Conservation (phyloP, 2,888 invertebrate species). For the Agrotis segetum region DNA sequence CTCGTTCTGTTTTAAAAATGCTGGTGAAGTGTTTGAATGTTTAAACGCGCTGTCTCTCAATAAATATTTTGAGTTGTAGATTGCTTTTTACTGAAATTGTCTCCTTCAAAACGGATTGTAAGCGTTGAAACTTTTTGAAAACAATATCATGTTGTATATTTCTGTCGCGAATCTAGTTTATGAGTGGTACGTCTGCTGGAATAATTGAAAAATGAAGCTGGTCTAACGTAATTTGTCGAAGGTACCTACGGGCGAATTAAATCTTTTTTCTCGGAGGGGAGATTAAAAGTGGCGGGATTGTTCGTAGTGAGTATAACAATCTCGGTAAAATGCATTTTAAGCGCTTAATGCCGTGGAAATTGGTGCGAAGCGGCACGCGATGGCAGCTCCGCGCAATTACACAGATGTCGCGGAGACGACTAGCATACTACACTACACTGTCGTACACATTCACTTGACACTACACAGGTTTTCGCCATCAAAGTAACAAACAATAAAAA, state of each 20-base stretch:
- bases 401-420: constrained; percentile 80
- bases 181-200: neutral
- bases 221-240: constrained; percentile 29
- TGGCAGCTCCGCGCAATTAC: constrained; percentile 83
- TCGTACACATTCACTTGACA: constrained; percentile 16
- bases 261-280: constrained; percentile 68
- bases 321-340: constrained; percentile 86
- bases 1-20: constrained; percentile 51
- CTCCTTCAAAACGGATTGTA: constrained; percentile 48
- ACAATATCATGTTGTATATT: constrained; percentile 21
- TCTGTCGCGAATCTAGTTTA: neutral
- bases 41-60: constrained; percentile 42
- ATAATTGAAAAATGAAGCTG: constrained; percentile 46
- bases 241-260: constrained; percentile 59
- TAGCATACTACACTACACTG: constrained; percentile 61
- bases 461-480: neutral
- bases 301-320: constrained; percentile 80
- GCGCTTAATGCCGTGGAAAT: constrained; percentile 86
- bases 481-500: too few species aligned
- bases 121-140: constrained; percentile 28
- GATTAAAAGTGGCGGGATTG: constrained; percentile 78
- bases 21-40: constrained; percentile 47
- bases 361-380: constrained; percentile 81
- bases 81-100: constrained; percentile 59
- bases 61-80: constrained; percentile 49